Percentiles rank a stretch among this genome's conserved stretches.
Evolutionary conservation across 2,888 invertebrate species (phyloP).

Genomic region (Oscheius sp.): DNA sequence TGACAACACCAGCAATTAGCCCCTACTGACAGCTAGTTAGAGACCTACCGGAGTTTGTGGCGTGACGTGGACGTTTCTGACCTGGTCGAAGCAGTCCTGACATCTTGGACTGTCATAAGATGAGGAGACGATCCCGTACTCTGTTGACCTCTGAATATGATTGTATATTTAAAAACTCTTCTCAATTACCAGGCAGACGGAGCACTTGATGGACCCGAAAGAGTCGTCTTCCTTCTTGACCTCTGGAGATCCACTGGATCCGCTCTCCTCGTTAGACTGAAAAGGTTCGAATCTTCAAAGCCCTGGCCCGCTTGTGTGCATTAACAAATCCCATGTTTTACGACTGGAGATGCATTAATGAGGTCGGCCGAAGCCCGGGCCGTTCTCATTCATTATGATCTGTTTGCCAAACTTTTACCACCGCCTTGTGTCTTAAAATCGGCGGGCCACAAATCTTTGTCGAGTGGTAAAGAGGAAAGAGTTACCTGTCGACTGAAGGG

Average conservation of each 20-base stretch:
- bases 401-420: constrained; percentile 28
- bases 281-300: constrained; percentile 12
- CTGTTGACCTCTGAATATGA: constrained; percentile 42
- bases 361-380: constrained; percentile 16
- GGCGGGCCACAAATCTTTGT: not conserved
- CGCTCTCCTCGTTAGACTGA: constrained; percentile 58
- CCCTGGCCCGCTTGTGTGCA: not conserved
- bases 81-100: constrained; percentile 59
- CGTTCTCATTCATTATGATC: constrained; percentile 33
- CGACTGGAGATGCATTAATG: constrained; percentile 21
- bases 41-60: constrained; percentile 6
- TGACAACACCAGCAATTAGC: no score
- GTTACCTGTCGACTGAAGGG: constrained; percentile 55
- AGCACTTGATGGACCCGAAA: constrained; percentile 47
- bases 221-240: constrained; percentile 56
- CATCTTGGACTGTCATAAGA: constrained; percentile 64
- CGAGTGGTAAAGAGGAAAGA: constrained; percentile 22
- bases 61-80: constrained; percentile 10
- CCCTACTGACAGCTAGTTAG: no score
- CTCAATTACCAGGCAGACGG: constrained; percentile 44
- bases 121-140: constrained; percentile 59
- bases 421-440: constrained; percentile 6
- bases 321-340: constrained; percentile 28
- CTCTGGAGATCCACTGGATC: constrained; percentile 56
- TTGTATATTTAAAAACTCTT: constrained; percentile 14